phyloP scores from a whole-genome alignment of 2,113 vertebrate species.

The Petrocephalus microphthalmus region DNA sequence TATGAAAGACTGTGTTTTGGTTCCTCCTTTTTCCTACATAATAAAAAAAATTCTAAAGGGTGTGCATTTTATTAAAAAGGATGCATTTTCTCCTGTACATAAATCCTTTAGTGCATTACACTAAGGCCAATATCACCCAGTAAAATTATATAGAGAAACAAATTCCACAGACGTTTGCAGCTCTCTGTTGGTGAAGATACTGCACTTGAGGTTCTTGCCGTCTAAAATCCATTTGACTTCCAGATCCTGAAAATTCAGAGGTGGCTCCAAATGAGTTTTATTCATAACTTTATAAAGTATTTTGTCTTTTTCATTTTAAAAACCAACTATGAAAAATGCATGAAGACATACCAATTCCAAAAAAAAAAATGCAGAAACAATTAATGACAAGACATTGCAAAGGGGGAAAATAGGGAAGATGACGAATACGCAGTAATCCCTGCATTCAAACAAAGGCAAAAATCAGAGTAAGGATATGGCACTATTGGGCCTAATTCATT shows the following conservation, averaged over 20 bases:
- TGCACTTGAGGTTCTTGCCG: neutral
- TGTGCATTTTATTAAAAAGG: neutral
- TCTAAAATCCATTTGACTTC: neutral
- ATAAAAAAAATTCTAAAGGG: neutral
- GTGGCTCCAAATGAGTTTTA: neutral
- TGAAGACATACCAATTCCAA: constrained; percentile 24
- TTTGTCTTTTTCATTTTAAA: constrained; percentile 20
- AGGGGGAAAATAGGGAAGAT: constrained; percentile 22
- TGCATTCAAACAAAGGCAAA: constrained; percentile 13
- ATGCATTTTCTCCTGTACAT: neutral
- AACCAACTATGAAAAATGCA: constrained; percentile 23
- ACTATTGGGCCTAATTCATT: constrained; percentile 8
- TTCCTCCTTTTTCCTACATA: neutral
- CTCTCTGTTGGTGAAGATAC: constrained; percentile 45
- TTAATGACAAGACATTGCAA: constrained; percentile 36
- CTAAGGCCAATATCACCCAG: neutral
- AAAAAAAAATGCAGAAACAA: constrained; percentile 39
- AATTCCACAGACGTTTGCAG: constrained; percentile 21
- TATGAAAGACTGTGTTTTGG: neutral
- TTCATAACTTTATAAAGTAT: constrained; percentile 7
- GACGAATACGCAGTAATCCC: constrained; percentile 1
- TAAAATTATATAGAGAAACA: neutral
- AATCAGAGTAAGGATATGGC: constrained; percentile 12
- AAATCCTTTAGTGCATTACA: neutral
- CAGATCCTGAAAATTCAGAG: neutral